Evolutionary conservation across 2,113 vertebrate genomes (phyloP).

Genomic region (Takifugu flavidus): DNA sequence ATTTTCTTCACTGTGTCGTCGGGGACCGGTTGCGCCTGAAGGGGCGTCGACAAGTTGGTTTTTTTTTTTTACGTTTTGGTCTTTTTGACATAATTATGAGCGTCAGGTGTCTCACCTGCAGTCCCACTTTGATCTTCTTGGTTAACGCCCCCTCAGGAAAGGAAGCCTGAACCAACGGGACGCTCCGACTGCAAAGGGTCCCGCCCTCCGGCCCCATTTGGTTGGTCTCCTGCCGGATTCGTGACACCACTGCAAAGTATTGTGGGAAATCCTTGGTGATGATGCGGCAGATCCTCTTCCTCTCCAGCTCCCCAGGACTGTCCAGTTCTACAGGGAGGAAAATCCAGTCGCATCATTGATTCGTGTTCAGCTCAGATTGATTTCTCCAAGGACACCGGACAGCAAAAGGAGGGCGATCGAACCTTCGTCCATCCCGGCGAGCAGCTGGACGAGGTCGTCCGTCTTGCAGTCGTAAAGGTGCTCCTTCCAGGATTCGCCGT

Average conservation of each 20-base stretch:
- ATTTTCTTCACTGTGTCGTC: conserved; percentile 95
- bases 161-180: conserved; percentile 88
- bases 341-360: not conserved
- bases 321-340: conserved; percentile 82
- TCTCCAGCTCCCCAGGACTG: conserved; percentile 86
- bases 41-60: not conserved
- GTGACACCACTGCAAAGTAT: conserved; percentile 95
- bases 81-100: not conserved
- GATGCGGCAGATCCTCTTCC: conserved; percentile 94
- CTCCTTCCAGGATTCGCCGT: conserved; percentile 95
- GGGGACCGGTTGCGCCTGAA: conserved; percentile 91
- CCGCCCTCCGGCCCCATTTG: conserved; percentile 96
- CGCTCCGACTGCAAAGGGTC: conserved; percentile 86
- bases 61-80: not conserved
- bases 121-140: conserved; percentile 94
- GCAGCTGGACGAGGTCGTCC: conserved; percentile 85
- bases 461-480: conserved; percentile 92
- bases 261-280: conserved; percentile 97
- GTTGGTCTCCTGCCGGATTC: conserved; percentile 96
- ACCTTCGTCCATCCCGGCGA: conserved; percentile 99
- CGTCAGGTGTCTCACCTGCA: conserved; percentile 80
- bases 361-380: no score
- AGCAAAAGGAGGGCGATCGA: not conserved
- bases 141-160: conserved; percentile 96
- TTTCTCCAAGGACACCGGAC: no score